A percentile compares a stretch with the other conserved stretches of the same genome.
phyloP scores from a whole-genome alignment of 2,888 invertebrate genomes.

The Thymelicus sylvestris region DNA sequence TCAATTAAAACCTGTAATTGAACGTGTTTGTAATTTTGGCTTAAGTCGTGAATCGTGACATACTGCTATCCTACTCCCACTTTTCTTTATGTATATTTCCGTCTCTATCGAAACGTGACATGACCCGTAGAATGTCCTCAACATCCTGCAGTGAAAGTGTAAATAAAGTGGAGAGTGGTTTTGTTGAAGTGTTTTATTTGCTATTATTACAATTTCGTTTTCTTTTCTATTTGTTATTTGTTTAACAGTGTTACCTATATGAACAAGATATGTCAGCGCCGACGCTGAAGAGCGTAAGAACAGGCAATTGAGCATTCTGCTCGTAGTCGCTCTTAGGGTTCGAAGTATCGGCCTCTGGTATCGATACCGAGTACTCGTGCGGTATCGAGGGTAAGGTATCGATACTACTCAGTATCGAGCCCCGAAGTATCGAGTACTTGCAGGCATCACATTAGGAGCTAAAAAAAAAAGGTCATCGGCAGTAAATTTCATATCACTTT shows the following conservation, averaged over 20 bases:
- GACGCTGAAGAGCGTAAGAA: too few relatives aligned
- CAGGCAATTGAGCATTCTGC: too few relatives aligned
- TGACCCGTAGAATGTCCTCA: constrained; percentile 49
- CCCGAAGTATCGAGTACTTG: too few relatives aligned
- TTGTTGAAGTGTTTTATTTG: constrained; percentile 55
- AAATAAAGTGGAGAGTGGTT: constrained; percentile 60
- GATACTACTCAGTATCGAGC: too few relatives aligned
- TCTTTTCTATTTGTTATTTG: constrained; percentile 39
- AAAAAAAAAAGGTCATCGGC: too few relatives aligned
- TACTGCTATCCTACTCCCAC: constrained; percentile 44
- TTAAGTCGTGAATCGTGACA: constrained; percentile 40
- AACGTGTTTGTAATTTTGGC: constrained; percentile 20
- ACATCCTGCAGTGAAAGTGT: constrained; percentile 73
- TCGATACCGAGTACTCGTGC: too few relatives aligned
- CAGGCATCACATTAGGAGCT: too few relatives aligned
- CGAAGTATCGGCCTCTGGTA: too few relatives aligned
- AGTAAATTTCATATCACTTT: too few relatives aligned
- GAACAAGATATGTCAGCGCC: too few relatives aligned
- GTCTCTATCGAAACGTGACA: constrained; percentile 27
- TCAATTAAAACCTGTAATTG: constrained; percentile 49
- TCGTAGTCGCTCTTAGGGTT: too few relatives aligned
- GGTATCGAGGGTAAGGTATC: too few relatives aligned
- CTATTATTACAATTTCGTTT: constrained; percentile 50
- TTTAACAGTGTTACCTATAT: constrained; percentile 1
- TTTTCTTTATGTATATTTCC: constrained; percentile 39